These are phyloP conservation scores for Cheilosia pagana DNA, from an alignment of 2,888 invertebrate species.

Conservation along the genomic window DNA sequence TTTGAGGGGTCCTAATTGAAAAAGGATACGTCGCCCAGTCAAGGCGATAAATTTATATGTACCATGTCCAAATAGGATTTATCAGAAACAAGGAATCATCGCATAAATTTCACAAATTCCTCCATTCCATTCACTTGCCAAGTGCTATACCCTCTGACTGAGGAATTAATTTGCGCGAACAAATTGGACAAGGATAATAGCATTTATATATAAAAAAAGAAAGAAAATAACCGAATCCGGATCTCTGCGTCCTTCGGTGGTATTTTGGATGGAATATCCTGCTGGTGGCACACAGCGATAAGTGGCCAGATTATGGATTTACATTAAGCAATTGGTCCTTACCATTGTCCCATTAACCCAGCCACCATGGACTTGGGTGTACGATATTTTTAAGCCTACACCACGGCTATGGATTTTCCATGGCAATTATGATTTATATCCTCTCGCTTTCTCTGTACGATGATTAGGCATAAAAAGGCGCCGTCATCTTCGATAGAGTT, in stretches of 20 bases:
- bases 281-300: constrained; percentile 62
- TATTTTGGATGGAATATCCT: constrained; percentile 50
- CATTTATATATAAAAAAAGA: constrained; percentile 27
- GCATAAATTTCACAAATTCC: constrained; percentile 63
- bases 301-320: constrained; percentile 69
- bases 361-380: constrained; percentile 35
- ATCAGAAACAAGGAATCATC: constrained; percentile 71
- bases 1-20: constrained; percentile 62
- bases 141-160: constrained; percentile 50
- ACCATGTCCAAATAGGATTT: constrained; percentile 59
- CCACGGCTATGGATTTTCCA: constrained; percentile 28
- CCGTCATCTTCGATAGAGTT: constrained; percentile 44
- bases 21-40: constrained; percentile 65
- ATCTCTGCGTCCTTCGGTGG: constrained; percentile 23
- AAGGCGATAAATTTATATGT: constrained; percentile 64
- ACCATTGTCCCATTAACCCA: constrained; percentile 69
- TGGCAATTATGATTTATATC: constrained; percentile 71
- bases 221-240: constrained; percentile 15
- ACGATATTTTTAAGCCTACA: constrained; percentile 49
- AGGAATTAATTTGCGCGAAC: constrained; percentile 68
- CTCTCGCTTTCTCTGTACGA: constrained; percentile 2
- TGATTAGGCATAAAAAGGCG: constrained; percentile 39
- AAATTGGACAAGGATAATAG: constrained; percentile 71
- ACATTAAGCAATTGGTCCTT: constrained; percentile 73
- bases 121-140: constrained; percentile 14